Evolutionary conservation across 1,140 invertebrate genomes (phyloP).

Genomic region (Papilio dardanus): DNA sequence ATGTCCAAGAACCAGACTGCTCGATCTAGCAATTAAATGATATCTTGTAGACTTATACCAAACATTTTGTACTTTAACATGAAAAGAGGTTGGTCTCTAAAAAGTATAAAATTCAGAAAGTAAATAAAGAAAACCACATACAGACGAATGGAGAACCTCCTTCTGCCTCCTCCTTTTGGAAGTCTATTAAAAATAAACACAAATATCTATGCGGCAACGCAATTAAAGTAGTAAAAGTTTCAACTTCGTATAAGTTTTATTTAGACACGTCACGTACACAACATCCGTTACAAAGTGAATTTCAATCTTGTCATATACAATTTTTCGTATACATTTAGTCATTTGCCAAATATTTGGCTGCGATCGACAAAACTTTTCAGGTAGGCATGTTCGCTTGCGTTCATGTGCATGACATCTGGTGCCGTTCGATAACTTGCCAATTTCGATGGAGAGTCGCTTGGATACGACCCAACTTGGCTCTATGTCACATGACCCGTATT

Average conservation of each 20-base stretch:
- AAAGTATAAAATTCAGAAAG: background rate
- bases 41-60: too few species aligned
- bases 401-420: conserved; percentile 54
- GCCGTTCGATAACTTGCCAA: conserved; percentile 58
- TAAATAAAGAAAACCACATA: background rate
- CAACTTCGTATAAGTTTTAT: conserved; percentile 16
- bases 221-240: background rate
- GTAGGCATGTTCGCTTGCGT: conserved; percentile 40
- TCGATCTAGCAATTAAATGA: background rate
- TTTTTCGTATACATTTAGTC: conserved; percentile 26
- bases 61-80: background rate
- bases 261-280: conserved; percentile 21
- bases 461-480: conserved; percentile 60
- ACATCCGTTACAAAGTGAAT: conserved; percentile 28
- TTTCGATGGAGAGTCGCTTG: conserved; percentile 58
- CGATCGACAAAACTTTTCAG: conserved; percentile 24
- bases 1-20: too few species aligned
- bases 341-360: conserved; percentile 35
- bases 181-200: background rate
- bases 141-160: too few species aligned
- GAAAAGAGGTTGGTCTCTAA: background rate
- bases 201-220: background rate
- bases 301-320: conserved; percentile 10
- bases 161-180: too few species aligned
- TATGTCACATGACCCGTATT: conserved; percentile 51